Evolutionary conservation across 1,140 invertebrate species (phyloP).

Genomic region (Onthophagus taurus): DNA sequence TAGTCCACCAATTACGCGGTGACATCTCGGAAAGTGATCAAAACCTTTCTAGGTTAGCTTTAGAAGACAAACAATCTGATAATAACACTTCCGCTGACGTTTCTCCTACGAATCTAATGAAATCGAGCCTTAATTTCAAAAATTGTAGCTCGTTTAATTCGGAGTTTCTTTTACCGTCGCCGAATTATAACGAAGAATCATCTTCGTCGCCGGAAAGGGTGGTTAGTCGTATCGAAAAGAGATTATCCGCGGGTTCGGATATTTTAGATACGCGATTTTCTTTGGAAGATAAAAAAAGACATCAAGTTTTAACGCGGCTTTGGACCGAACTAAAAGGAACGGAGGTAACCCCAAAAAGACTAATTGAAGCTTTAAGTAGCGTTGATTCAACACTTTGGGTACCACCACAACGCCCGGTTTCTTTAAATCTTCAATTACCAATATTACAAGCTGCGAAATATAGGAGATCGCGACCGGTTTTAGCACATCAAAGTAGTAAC

Average conservation of each 20-base stretch:
- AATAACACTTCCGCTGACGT: conserved; percentile 21
- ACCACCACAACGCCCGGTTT: conserved; percentile 51
- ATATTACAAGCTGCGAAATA: conserved; percentile 41
- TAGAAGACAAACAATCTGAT: conserved; percentile 15
- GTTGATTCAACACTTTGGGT: conserved; percentile 54
- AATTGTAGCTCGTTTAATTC: conserved; percentile 38
- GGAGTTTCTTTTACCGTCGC: conserved; percentile 25
- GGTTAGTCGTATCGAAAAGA: conserved; percentile 26
- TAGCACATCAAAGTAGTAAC: conserved; percentile 30
- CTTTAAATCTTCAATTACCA: conserved; percentile 53
- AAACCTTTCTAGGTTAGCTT: conserved; percentile 16
- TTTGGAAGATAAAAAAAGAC: conserved; percentile 48
- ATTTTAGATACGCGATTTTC: conserved; percentile 39
- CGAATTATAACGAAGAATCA: conserved; percentile 21
- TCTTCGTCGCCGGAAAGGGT: conserved; percentile 15
- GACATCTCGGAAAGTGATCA: conserved; percentile 26
- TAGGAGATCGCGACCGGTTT: conserved; percentile 29
- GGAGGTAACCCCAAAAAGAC: conserved; percentile 47
- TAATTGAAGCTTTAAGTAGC: conserved; percentile 45
- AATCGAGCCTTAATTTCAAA: conserved; percentile 25
- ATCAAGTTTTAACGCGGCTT: conserved; percentile 48
- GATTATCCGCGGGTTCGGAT: conserved; percentile 31
- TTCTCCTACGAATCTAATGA: conserved; percentile 20
- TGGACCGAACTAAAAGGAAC: conserved; percentile 51
- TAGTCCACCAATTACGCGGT: conserved; percentile 52